Base-by-base conservation (phyloP, 2,888 invertebrate genomes). In the Alsophila aescularia region DNA sequence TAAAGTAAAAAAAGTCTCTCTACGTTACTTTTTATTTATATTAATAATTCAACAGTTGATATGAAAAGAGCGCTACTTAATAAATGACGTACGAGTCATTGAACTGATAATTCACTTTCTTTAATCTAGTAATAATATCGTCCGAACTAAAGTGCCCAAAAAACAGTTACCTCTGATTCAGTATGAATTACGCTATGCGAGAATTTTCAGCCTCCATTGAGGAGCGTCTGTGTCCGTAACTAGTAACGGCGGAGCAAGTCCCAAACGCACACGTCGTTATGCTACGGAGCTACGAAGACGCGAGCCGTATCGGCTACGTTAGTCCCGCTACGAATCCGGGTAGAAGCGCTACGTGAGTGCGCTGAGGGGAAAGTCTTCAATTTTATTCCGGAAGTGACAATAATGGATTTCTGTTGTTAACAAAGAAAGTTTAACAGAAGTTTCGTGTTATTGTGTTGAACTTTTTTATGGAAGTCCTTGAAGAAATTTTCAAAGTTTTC, bases 281-380 rank as follows among this genome's bases (percentile, higher is more conserved):
- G 67, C 72, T 79, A 75, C 79, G 75, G 42, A 57, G 77, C 77
- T 80, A 82, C 83, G 77, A 3, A 56, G 56, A 72, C 47, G 43
- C 62, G 67, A 69, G 63, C 76, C 73, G 73, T 73, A 75, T 68
- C 71, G 4, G 53, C 65, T 70, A 70, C 70, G 66, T 10, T 13
- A 27, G 41, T 35, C 8, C 42, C 54, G 62, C 67, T 73, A 64
- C 68, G 60, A 44, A 47, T 24, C 48, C 39, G 14, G 29, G 50
- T 43, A 48, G 37, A 13, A 12, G 3, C 29, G 43, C 39, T 53
- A 49, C 41, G 40, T 24, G 39, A 51, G 39, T n/a, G 12, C 8
- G 40, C 15, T 52, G 35, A 14, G 40, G 2, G 5, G 29, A 49
- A 49, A 14, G 14, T 40, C 15, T 34, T 39, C n/a, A 24, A 39